Conservation (phyloP, 2,797 vertebrate genomes). For the Mycteria americana region DNA sequence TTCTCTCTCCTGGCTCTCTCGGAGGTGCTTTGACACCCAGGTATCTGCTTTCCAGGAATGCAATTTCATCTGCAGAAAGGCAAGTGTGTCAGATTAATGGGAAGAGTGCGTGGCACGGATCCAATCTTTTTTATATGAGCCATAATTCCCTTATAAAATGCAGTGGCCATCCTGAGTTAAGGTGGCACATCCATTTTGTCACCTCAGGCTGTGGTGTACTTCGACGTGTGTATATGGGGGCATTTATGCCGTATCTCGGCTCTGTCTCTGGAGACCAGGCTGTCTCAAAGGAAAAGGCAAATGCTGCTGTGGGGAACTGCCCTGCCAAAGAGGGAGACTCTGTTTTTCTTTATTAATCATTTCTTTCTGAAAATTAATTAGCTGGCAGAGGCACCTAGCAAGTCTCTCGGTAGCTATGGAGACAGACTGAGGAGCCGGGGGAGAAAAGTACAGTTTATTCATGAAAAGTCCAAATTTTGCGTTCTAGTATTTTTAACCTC, state of each 20-base stretch:
- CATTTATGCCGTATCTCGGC: neutral
- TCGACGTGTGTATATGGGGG: rapidly evolving
- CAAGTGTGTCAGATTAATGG: neutral
- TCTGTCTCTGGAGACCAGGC: neutral
- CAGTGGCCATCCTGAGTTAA: neutral
- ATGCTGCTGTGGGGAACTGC: neutral
- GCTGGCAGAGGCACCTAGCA: slow-evolving; percentile 14
- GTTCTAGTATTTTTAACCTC: slow-evolving; percentile 37
- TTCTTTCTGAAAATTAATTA: slow-evolving; percentile 38
- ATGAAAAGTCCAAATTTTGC: slow-evolving; percentile 43
- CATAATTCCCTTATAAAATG: neutral
- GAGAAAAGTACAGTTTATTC: slow-evolving; percentile 39
- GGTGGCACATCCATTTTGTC: neutral
- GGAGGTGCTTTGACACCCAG: neutral
- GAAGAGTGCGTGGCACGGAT: neutral
- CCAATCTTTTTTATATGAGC: neutral
- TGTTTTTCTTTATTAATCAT: neutral
- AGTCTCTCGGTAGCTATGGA: slow-evolving; percentile 62
- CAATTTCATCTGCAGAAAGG: neutral
- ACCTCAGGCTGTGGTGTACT: neutral
- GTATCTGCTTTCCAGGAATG: slow-evolving; percentile 37
- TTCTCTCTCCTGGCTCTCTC: neutral
- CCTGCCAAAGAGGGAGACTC: neutral
- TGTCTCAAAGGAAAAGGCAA: neutral
- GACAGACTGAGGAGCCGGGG: neutral